Base-by-base conservation (phyloP, 2,888 invertebrate genomes). In the Margaritifera margaritifera region DNA sequence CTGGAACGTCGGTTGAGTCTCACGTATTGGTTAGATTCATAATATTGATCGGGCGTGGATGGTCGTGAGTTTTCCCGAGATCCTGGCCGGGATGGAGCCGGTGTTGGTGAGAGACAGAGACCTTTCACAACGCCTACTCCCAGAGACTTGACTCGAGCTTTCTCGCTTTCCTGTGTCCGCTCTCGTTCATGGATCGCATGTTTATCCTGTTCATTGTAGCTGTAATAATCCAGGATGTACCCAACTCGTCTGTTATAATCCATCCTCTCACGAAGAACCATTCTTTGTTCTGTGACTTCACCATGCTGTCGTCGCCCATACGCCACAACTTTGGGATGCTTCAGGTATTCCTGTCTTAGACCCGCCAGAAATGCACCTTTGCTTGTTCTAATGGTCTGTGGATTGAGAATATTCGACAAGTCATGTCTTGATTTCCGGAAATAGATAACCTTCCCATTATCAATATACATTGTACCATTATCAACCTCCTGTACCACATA, bases 181-280 rank as follows among this genome's bases (percentile, higher is more conserved):
- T 42, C 42, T 42, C 50, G 50, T 42, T 19, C 56, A 19, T 54
- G 55, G 25, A 60, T 24, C 1, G 19, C 5, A 22, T 64, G 22
- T 18, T 56, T 56, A 52, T 81, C 81, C 42, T 74, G 69, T 52
- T 77, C 77, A 0, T 66, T 72, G 11, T 53, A 61, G 11, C 56
- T 66, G 59, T 82, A 82, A 68, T 84, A 84, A 60, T 79, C 79
- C 1, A 84, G 75, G 52, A 84, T 84, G 61, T 80, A 77, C 25
- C 79, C 81, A 4, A 81, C 82, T 67, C 78, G 73, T 22, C 71
- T 65, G 68, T 84, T 82, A 61, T 84, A 84, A 62, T 80, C 75
- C 42, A 77, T 71, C 15, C 83, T 67, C 62, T 82, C 82, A 53
- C 69, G 66, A n/a, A 78, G 74, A 20, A 82, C 68, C 11, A 64